phyloP scores from a whole-genome alignment of 2,888 invertebrate genomes.

The Norana najaformis region DNA sequence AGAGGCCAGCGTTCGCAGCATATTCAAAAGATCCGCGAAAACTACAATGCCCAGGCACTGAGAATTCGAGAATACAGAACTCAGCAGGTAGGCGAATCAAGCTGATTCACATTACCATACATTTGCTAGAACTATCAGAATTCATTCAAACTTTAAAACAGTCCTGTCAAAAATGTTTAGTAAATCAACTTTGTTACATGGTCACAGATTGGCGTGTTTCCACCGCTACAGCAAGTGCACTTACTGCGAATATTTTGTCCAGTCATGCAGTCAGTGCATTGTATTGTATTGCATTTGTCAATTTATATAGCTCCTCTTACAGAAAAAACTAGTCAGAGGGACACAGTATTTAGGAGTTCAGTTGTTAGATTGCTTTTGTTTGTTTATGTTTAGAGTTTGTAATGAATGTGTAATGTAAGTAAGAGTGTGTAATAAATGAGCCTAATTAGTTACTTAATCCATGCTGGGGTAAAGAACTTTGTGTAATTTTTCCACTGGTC shows the following conservation, averaged over 20 bases:
- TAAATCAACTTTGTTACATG: background rate
- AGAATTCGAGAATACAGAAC: slow-evolving; percentile 92
- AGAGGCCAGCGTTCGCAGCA: slow-evolving; percentile 86
- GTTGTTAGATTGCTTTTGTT: too few species aligned
- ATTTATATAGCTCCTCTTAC: too few species aligned
- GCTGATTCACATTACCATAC: background rate
- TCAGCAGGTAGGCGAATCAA: slow-evolving; percentile 63
- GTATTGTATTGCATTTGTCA: background rate
- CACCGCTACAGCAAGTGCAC: too few species aligned
- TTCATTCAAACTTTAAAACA: background rate
- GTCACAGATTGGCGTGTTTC: background rate
- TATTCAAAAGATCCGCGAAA: slow-evolving; percentile 89
- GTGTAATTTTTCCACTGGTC: too few species aligned
- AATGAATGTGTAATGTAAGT: too few species aligned
- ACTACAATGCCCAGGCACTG: slow-evolving; percentile 91
- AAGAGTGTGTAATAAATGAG: too few species aligned
- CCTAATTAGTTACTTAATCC: too few species aligned
- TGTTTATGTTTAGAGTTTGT: too few species aligned
- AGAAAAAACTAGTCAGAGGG: too few species aligned
- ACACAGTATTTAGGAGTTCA: too few species aligned
- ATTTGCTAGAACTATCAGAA: background rate
- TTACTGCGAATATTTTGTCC: background rate
- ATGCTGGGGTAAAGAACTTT: too few species aligned
- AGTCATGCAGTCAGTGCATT: background rate
- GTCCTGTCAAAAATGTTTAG: background rate